Base-by-base conservation (phyloP, 2,888 invertebrate genomes). In the Perizoma flavofasciatum region DNA sequence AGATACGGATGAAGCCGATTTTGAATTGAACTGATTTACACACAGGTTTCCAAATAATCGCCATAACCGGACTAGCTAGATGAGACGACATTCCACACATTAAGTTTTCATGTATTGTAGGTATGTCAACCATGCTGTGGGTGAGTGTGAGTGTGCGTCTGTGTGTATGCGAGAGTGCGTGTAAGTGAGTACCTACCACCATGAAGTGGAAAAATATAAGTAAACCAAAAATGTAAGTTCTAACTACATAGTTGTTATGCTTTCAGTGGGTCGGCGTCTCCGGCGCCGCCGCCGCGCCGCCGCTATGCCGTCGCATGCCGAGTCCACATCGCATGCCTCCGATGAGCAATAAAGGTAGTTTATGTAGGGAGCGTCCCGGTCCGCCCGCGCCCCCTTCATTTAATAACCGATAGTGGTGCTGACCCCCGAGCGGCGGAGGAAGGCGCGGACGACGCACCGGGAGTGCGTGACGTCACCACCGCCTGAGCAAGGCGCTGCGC, bases 311-410 rank as follows among this genome's bases (percentile, higher is more conserved):
- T 37, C 37, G 37, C 37, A 37, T 5, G 37, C 4, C 0, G 37
- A 37, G 37, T 5, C 7, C 37, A 8, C 7, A 37, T 45, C 69
- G 81, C 82, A 78, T 80, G 79, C 75, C 68, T 49, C 67, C 73
- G 77, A 79, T 77, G 74, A 73, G 69, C 79, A 69, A 80, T 83
- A 82, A 82, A 79, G 72, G 73, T 70, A 61, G 72, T 76, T 76
- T 71, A 76, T 74, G 75, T 70, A 81, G 81, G 83, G n/a, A n/a
- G n/a, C n/a, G n/a, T n/a, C n/a, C n/a, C n/a, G n/a, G 84, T 77
- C 77, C 73, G 78, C 69, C 79, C 72, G 69, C 74, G 66, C 74
- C 77, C 49, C 37, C 32, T 41, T 47, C 47, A n/a, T 0, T 40
- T 4, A 45, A 46, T 53, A 53, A 46, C 33, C 33, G 39, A 46